These are phyloP conservation scores for Xenopus laevis DNA, from an alignment of 2,113 vertebrate genomes.

Conservation along the genomic window DNA sequence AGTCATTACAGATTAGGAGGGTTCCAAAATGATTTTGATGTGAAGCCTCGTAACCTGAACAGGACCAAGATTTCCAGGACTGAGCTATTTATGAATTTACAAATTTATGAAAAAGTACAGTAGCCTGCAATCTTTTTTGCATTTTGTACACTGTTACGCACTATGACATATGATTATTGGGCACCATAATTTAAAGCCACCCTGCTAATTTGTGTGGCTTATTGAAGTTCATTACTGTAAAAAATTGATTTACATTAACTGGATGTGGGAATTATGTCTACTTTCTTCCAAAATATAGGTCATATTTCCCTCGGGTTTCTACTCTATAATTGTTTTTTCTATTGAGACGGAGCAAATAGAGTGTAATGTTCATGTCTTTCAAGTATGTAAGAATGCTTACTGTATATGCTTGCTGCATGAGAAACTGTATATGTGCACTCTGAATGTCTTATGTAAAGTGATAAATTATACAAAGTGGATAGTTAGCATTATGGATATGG, in stretches of 20 bases:
- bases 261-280: background rate
- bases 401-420: background rate
- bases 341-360: background rate
- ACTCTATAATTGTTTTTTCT: background rate
- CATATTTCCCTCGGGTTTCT: background rate
- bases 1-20: too few relatives aligned
- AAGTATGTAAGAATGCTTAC: background rate
- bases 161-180: background rate
- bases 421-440: background rate
- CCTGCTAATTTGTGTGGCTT: background rate
- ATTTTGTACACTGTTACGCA: background rate
- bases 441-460: too few relatives aligned
- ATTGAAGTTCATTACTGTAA: background rate
- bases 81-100: too few relatives aligned
- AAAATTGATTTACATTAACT: background rate
- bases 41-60: too few relatives aligned
- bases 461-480: too few relatives aligned
- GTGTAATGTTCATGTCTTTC: background rate
- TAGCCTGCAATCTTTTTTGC: background rate
- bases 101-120: background rate
- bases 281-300: background rate
- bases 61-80: too few relatives aligned
- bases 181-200: background rate
- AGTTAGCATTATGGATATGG: too few relatives aligned
- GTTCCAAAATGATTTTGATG: too few relatives aligned